phyloP scores from a whole-genome alignment of 2,797 vertebrate genomes.

The Dendrocincla fuliginosa region DNA sequence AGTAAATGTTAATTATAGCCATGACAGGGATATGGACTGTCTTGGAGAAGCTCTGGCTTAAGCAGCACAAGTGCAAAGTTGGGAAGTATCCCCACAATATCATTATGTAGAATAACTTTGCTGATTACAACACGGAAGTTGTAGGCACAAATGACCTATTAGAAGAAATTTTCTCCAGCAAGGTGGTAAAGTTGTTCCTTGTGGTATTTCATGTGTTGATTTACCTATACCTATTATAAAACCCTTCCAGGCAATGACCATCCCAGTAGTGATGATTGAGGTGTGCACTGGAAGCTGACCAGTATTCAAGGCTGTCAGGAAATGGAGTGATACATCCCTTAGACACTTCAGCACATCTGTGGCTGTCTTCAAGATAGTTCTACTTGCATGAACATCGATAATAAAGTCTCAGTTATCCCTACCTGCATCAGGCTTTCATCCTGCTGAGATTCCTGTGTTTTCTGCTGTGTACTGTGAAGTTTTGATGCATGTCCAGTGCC shows the following conservation, averaged over 20 bases:
- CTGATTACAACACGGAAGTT: neutral
- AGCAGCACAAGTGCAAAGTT: neutral
- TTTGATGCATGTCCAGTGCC: neutral
- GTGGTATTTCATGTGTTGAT: neutral
- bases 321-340: neutral
- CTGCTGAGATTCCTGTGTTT: neutral
- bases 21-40: neutral
- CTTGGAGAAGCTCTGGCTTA: neutral
- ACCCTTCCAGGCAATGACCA: neutral
- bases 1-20: neutral
- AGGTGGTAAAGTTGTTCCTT: neutral
- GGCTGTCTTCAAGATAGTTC: neutral
- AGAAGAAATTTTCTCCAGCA: neutral
- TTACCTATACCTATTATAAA: neutral
- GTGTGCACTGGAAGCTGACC: neutral
- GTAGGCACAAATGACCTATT: neutral
- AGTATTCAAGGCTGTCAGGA: neutral
- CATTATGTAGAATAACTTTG: neutral
- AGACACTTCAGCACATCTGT: neutral
- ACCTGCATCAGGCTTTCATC: neutral
- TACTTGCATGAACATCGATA: neutral
- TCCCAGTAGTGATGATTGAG: neutral
- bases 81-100: neutral
- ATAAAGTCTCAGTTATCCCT: neutral
- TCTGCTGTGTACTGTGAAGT: neutral